Conservation (phyloP, 1,140 invertebrate genomes). For the Bombus terrestris region DNA sequence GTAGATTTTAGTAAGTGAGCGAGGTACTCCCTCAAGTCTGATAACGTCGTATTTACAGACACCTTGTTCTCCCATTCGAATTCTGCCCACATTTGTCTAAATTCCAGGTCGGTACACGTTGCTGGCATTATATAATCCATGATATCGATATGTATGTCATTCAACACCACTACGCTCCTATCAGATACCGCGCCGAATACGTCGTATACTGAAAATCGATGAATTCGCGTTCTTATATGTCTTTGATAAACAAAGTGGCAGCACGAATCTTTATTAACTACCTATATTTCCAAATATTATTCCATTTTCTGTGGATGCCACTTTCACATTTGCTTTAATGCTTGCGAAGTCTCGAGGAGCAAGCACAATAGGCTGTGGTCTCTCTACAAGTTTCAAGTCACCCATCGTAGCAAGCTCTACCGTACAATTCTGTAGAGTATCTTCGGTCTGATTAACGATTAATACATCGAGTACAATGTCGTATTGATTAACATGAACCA, state of each 20-base stretch:
- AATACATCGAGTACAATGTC: conserved; percentile 98
- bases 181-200: conserved; percentile 96
- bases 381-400: conserved; percentile 98
- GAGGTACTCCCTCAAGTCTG: conserved; percentile 96
- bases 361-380: conserved; percentile 96
- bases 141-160: conserved; percentile 99
- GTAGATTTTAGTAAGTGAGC: conserved; percentile 96
- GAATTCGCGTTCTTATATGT: background rate
- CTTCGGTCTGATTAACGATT: conserved; percentile 98
- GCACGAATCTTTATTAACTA: conserved; percentile 68
- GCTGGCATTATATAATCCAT: conserved; percentile 99
- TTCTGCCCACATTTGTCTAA: conserved; percentile 99
- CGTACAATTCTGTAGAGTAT: conserved; percentile 99
- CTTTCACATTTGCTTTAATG: conserved; percentile 98
- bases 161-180: conserved; percentile 98
- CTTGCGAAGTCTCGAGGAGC: conserved; percentile 98
- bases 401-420: conserved; percentile 98
- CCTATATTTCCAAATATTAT: conserved; percentile 99
- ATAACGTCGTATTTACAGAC: conserved; percentile 97
- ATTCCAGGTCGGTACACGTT: conserved; percentile 96
- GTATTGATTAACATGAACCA: conserved; percentile 99
- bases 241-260: background rate
- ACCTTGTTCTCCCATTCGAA: conserved; percentile 99
- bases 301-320: conserved; percentile 98
- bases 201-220: conserved; percentile 91